phyloP scores from a whole-genome alignment of 2,888 invertebrate species.

The Ypsolopha scabrella region DNA sequence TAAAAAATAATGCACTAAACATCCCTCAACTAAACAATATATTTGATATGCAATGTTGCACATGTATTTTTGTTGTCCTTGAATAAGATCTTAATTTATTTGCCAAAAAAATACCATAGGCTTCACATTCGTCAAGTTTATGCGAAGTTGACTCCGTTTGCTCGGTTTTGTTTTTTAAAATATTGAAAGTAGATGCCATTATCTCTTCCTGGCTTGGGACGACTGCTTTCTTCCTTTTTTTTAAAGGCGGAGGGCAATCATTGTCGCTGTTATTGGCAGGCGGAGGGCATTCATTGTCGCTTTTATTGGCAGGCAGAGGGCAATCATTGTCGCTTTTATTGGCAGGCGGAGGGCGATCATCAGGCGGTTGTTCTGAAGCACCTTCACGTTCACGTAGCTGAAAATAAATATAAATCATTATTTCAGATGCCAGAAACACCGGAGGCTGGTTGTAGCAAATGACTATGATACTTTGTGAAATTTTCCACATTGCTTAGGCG shows the following conservation, averaged over 20 bases:
- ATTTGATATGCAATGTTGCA: conserved; percentile 1
- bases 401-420: conserved; percentile 2
- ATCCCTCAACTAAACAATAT: conserved; percentile 3
- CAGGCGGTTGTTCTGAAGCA: no score
- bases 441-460: neutral
- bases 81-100: conserved; percentile 5
- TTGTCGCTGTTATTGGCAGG: no score
- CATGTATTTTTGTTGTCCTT: neutral
- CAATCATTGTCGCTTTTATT: conserved; percentile 3
- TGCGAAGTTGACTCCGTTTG: conserved; percentile 10
- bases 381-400: no score
- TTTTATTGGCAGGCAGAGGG: neutral
- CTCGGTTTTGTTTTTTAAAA: conserved; percentile 10
- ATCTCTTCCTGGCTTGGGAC: no score
- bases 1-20: conserved; percentile 5
- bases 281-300: no score
- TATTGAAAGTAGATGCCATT: conserved; percentile 10
- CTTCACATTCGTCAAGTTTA: conserved; percentile 10
- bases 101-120: conserved; percentile 5
- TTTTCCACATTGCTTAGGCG: conserved; percentile 15
- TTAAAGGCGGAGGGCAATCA: no score
- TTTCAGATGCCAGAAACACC: neutral
- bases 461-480: neutral
- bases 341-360: no score
- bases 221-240: no score